Conservation (phyloP, 2,797 vertebrate genomes). For the Crenichthys baileyi region DNA sequence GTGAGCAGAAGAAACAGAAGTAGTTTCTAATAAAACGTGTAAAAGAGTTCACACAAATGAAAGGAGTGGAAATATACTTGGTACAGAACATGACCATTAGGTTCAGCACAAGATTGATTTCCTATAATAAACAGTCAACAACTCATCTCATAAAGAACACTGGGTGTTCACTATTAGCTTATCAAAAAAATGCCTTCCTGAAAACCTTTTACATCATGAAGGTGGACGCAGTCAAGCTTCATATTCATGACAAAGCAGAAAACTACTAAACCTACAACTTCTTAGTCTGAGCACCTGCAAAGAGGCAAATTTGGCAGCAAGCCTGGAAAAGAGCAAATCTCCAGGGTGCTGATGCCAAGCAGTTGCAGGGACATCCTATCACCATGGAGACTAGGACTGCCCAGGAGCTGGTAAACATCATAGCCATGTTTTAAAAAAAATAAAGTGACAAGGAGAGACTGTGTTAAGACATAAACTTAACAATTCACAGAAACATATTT, state of each 20-base stretch:
- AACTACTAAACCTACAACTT: slow-evolving; percentile 36
- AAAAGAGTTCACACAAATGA: not conserved
- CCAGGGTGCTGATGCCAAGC: slow-evolving; percentile 52
- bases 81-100: not conserved
- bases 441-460: not conserved
- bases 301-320: slow-evolving; percentile 41
- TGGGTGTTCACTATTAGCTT: not conserved
- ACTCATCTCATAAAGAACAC: not conserved
- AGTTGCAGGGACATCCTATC: slow-evolving; percentile 55
- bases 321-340: slow-evolving; percentile 47
- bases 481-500: not conserved
- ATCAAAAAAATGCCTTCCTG: not conserved
- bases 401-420: slow-evolving; percentile 27
- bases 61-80: not conserved
- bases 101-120: not conserved
- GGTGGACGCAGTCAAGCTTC: slow-evolving; percentile 8
- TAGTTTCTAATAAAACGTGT: not conserved
- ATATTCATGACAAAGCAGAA: slow-evolving; percentile 19
- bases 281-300: slow-evolving; percentile 54
- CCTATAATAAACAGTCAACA: not conserved
- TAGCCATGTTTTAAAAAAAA: not conserved
- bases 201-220: not conserved
- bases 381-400: slow-evolving; percentile 69
- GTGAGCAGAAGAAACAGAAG: not conserved
- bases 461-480: not conserved